Percentiles rank a stretch among this genome's conserved stretches.
phyloP scores from a whole-genome alignment of 2,113 vertebrate genomes.

The Xenopus laevis region DNA sequence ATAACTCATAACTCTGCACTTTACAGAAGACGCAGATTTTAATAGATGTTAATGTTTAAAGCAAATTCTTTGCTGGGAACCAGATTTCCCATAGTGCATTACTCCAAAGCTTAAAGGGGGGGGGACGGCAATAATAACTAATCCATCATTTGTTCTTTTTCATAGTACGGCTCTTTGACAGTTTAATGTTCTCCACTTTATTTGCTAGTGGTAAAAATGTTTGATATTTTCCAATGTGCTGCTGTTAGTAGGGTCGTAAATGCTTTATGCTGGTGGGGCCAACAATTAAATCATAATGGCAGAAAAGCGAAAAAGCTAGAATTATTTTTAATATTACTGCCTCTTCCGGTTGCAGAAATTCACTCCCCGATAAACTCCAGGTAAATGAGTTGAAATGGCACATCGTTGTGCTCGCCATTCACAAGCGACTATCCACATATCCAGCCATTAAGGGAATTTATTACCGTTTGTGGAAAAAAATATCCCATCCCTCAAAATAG shows the following conservation, averaged over 20 bases:
- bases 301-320: too few relatives aligned
- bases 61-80: slow-evolving; percentile 7
- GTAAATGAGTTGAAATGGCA: too few relatives aligned
- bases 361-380: too few relatives aligned
- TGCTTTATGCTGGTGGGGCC: slow-evolving; percentile 2
- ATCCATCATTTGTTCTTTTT: slow-evolving; percentile 37
- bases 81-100: slow-evolving; percentile 25
- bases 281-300: not conserved
- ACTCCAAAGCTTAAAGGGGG: slow-evolving; percentile 9
- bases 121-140: slow-evolving; percentile 34
- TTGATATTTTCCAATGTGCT: slow-evolving; percentile 38
- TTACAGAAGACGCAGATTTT: slow-evolving; percentile 11
- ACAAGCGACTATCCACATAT: too few relatives aligned
- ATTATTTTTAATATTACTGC: too few relatives aligned
- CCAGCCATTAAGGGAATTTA: too few relatives aligned
- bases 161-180: slow-evolving; percentile 31
- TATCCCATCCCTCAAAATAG: too few relatives aligned
- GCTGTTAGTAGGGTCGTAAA: slow-evolving; percentile 33
- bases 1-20: slow-evolving; percentile 1
- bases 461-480: too few relatives aligned
- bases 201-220: slow-evolving; percentile 37
- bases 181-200: slow-evolving; percentile 42
- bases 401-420: too few relatives aligned
- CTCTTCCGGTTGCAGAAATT: too few relatives aligned
- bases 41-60: slow-evolving; percentile 33